phyloP scores from a whole-genome alignment of 2,888 invertebrate genomes.

The Caenorhabditis sp. region DNA sequence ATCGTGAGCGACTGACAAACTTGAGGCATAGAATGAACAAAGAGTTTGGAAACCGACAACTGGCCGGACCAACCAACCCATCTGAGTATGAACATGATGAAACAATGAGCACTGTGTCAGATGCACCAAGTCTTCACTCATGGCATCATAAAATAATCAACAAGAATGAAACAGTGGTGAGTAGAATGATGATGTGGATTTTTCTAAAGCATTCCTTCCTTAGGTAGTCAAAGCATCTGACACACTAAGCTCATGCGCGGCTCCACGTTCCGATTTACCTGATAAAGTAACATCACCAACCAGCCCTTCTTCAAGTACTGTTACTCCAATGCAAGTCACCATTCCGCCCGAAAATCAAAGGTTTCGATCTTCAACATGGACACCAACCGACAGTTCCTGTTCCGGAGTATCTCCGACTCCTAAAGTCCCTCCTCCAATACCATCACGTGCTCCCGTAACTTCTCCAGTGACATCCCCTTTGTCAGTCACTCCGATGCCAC shows the following conservation, averaged over 20 bases:
- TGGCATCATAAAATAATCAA: slow-evolving; percentile 66
- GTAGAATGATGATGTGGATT: too few relatives aligned
- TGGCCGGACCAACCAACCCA: slow-evolving; percentile 1
- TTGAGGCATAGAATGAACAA: slow-evolving; percentile 69
- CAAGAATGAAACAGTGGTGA: slow-evolving; percentile 61
- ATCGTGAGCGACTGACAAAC: slow-evolving; percentile 66
- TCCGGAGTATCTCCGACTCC: slow-evolving; percentile 18
- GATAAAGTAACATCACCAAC: slow-evolving; percentile 11
- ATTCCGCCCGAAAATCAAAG: background rate
- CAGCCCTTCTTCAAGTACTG: background rate
- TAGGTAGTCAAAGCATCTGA: slow-evolving; percentile 65
- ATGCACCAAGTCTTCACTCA: slow-evolving; percentile 69
- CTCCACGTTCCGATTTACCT: slow-evolving; percentile 16
- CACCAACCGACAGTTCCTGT: slow-evolving; percentile 26
- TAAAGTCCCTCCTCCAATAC: slow-evolving; percentile 55
- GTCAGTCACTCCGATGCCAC: slow-evolving; percentile 40
- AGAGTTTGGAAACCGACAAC: slow-evolving; percentile 71
- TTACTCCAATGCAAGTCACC: slow-evolving; percentile 24
- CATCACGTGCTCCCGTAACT: slow-evolving; percentile 37
- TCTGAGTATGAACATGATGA: slow-evolving; percentile 58
- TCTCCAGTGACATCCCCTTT: slow-evolving; percentile 40
- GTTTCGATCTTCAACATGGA: slow-evolving; percentile 26
- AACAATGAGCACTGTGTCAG: slow-evolving; percentile 65
- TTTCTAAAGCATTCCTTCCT: too few relatives aligned
- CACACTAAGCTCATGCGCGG: slow-evolving; percentile 64